phyloP scores from a whole-genome alignment of 2,113 vertebrate species.

The Colius striatus region DNA sequence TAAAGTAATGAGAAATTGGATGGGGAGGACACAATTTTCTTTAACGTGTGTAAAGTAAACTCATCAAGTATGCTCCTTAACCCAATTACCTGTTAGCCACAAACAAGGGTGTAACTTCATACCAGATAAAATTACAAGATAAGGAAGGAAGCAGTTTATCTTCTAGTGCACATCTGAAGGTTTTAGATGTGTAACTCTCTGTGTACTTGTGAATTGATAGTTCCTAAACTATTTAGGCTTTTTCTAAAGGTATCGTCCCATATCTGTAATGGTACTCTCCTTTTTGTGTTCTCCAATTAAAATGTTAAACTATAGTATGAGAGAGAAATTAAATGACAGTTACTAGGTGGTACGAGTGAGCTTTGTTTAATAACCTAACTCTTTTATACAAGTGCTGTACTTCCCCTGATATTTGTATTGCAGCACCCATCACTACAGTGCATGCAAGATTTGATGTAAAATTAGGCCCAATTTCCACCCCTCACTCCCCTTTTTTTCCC shows the following conservation, averaged over 20 bases:
- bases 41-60: neutral
- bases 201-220: neutral
- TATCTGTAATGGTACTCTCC: neutral
- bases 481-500: fast-evolving
- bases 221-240: neutral
- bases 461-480: neutral
- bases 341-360: neutral
- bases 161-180: neutral
- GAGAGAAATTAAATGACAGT: neutral
- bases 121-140: neutral
- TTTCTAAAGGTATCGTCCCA: neutral
- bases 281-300: neutral
- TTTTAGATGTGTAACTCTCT: neutral
- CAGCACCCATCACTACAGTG: neutral
- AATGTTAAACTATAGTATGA: neutral
- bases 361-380: neutral
- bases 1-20: neutral
- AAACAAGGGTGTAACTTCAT: neutral
- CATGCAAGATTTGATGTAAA: neutral
- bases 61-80: neutral
- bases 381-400: neutral
- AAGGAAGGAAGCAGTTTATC: neutral
- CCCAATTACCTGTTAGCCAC: neutral
- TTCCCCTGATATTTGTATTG: neutral
- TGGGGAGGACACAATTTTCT: neutral